Evolutionary conservation across 2,113 vertebrate genomes (phyloP).

Genomic region (Albula goreensis): DNA sequence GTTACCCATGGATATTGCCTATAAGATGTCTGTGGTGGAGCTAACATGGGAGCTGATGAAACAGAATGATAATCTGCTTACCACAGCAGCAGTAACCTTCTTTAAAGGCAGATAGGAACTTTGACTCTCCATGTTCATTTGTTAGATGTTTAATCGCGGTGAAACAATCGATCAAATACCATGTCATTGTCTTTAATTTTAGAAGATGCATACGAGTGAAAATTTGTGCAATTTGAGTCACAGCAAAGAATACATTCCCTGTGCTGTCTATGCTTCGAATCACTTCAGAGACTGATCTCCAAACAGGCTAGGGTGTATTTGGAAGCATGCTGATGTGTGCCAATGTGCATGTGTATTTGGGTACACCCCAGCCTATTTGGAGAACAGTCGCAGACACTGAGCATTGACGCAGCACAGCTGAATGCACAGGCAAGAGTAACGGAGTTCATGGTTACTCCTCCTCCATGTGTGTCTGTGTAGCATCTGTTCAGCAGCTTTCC

Average conservation of each 20-base stretch:
- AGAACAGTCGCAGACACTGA: not conserved
- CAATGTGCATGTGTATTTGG: not conserved
- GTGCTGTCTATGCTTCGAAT: not conserved
- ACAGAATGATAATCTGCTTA: not conserved
- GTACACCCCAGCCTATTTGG: too few species aligned
- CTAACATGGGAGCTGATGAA: not conserved
- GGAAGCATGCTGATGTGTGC: too few species aligned
- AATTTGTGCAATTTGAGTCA: not conserved
- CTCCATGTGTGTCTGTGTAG: not conserved
- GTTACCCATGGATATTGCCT: not conserved
- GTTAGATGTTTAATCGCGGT: too few species aligned
- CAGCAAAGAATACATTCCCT: not conserved
- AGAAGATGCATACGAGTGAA: not conserved
- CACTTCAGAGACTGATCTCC: not conserved
- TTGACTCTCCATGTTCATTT: too few species aligned
- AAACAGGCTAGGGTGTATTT: not conserved
- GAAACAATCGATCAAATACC: too few species aligned
- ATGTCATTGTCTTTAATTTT: not conserved
- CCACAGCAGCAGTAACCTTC: not conserved
- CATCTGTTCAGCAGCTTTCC: not conserved
- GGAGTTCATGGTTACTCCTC: not conserved
- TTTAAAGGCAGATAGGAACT: not conserved
- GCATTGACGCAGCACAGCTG: not conserved
- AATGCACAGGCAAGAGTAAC: not conserved
- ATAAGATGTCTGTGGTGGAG: not conserved